Base-by-base conservation (phyloP, 2,888 invertebrate species). In the Choristoneura rosaceana region DNA sequence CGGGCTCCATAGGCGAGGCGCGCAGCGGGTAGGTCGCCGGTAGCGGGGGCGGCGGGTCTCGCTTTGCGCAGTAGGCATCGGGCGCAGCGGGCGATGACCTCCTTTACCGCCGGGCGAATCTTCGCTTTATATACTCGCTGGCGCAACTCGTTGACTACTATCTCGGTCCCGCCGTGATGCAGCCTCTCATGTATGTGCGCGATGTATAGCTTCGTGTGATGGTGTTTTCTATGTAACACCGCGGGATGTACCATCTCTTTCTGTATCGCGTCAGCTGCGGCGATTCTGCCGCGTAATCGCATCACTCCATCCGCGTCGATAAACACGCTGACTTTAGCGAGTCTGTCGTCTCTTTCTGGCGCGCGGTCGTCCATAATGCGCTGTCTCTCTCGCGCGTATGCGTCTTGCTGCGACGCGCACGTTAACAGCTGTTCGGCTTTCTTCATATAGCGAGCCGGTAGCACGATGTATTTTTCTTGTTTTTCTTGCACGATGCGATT, bases 81-180 rank as follows among this genome's bases (percentile, higher is more conserved):
- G 7, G 61, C 50, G 65, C 79, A 79, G 10, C 59, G 25, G 0
- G 50, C 41, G 17, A 50, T 70, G 10, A 78, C 69, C 1, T 58
- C 12, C 9, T 73, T 58, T 8, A 76, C 73, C 0, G 75, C 70
- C 0, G 77, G 76, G 3, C 80, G 70, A 10, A 81, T 52, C 1
- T 69, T 59, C 1, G 76, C 0, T 10, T 81, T 60, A 78, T 79
- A 81, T 14, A 76, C 78, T 3, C 69, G 69, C 61, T 81, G 80
- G 33, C 80, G 69, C 1, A 78, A 62, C 9, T 80, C 77, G 59
- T 81, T 80, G 5, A 69, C 67, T 4, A 77, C 75, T 9, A 59
- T 52, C 15, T 77, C 76, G 3, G 33, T 33, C 5, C 59, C 59
- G 7, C 33, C 33, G 34, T 38, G 59, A 2, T 59, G 59, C 2